These are phyloP conservation scores for Salticus scenicus DNA, from an alignment of 2,888 invertebrate species.

Conservation along the genomic window DNA sequence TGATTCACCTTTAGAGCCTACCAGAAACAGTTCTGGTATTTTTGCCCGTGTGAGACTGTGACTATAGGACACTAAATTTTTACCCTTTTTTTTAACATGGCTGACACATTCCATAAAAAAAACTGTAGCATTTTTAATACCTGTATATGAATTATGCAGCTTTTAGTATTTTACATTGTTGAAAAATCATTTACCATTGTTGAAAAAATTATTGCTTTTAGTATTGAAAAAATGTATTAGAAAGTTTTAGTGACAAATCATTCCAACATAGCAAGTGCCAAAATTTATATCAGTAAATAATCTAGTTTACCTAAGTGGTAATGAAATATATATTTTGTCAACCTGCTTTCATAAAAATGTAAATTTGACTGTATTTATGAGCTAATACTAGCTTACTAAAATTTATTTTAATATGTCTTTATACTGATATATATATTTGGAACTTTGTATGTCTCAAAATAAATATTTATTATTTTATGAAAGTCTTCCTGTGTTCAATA, in stretches of 20 bases:
- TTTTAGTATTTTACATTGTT: slow-evolving; percentile 51
- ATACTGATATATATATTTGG: slow-evolving; percentile 15
- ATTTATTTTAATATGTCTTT: slow-evolving; percentile 9
- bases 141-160: slow-evolving; percentile 41
- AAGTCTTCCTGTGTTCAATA: no score
- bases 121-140: slow-evolving; percentile 32
- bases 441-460: slow-evolving; percentile 2
- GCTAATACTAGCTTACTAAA: slow-evolving; percentile 3
- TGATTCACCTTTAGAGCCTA: slow-evolving; percentile 41
- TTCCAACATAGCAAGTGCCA: slow-evolving; percentile 54
- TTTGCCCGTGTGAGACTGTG: slow-evolving; percentile 55
- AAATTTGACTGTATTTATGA: slow-evolving; percentile 6
- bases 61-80: background rate
- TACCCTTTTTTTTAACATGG: slow-evolving; percentile 8
- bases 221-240: background rate
- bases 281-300: slow-evolving; percentile 25
- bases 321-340: background rate
- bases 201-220: slow-evolving; percentile 29
- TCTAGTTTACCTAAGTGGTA: background rate
- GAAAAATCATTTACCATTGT: slow-evolving; percentile 50
- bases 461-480: slow-evolving; percentile 14
- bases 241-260: slow-evolving; percentile 20
- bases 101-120: slow-evolving; percentile 50
- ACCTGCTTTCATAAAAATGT: background rate
- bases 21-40: slow-evolving; percentile 50